These are phyloP conservation scores for Neodiprion fabricii DNA, from an alignment of 1,140 invertebrate species.

Conservation along the genomic window DNA sequence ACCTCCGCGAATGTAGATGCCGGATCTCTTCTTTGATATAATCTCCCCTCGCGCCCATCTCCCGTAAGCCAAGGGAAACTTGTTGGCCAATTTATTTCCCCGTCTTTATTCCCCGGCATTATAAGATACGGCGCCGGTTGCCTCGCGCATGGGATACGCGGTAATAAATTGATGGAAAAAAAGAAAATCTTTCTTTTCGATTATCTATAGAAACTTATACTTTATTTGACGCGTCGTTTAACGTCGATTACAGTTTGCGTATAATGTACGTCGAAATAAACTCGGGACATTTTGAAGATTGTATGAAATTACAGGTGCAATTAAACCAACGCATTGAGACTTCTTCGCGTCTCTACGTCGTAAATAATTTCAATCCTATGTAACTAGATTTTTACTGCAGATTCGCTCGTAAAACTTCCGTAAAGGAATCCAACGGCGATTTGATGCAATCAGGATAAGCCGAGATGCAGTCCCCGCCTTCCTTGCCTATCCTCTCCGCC, in stretches of 20 bases:
- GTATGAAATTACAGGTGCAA: too few relatives aligned
- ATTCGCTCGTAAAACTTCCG: conserved; percentile 27
- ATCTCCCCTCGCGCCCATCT: not conserved
- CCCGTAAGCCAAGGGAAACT: not conserved
- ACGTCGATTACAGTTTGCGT: too few relatives aligned
- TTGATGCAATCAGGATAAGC: conserved; percentile 51
- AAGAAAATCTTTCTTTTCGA: too few relatives aligned
- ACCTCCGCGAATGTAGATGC: not conserved
- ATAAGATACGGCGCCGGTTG: not conserved
- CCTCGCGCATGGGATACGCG: too few relatives aligned
- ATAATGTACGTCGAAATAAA: too few relatives aligned
- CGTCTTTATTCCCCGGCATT: not conserved
- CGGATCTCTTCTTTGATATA: not conserved
- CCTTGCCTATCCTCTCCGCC: conserved; percentile 52
- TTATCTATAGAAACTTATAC: too few relatives aligned
- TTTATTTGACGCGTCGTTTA: too few relatives aligned
- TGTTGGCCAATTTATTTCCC: not conserved
- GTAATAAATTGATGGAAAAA: too few relatives aligned
- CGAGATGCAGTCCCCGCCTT: conserved; percentile 47
- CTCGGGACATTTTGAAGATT: too few relatives aligned
- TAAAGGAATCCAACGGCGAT: conserved; percentile 54
- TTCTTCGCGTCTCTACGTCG: not conserved
- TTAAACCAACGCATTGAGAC: too few relatives aligned
- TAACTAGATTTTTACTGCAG: not conserved
- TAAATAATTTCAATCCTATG: not conserved